Conservation (phyloP, 1,140 invertebrate genomes). For the Leptinotarsa texana region DNA sequence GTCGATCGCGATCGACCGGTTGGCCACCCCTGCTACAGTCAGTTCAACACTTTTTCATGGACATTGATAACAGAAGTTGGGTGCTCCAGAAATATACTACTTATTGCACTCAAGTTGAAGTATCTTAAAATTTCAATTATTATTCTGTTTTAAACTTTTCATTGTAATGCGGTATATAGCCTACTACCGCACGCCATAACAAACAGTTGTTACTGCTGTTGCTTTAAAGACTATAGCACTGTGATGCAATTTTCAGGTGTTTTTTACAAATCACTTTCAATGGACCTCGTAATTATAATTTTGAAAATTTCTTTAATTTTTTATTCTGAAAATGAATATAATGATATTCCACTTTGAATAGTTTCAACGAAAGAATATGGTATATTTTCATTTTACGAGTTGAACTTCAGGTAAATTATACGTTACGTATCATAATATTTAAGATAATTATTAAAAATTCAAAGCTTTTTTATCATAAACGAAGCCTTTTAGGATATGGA, state of each 20-base stretch:
- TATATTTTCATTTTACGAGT: background rate
- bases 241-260: slow-evolving; percentile 45
- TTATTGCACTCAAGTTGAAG: no score
- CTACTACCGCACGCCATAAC: slow-evolving; percentile 73
- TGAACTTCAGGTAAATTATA: no score
- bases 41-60: no score
- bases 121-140: slow-evolving; percentile 5
- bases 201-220: slow-evolving; percentile 59
- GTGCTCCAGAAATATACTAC: no score
- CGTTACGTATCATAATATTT: no score
- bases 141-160: slow-evolving; percentile 68
- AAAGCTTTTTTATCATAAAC: no score
- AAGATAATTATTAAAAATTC: no score
- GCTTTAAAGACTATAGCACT: slow-evolving; percentile 63
- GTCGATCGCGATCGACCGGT: no score
- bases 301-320: background rate
- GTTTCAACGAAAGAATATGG: background rate
- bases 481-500: no score
- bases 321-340: background rate
- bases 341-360: background rate
- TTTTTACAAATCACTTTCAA: slow-evolving; percentile 44
- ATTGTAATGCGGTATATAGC: slow-evolving; percentile 74
- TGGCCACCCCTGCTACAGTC: no score
- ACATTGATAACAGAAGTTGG: no score
- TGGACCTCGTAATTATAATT: slow-evolving; percentile 28